These are phyloP conservation scores for Sinocyclocheilus anophthalmus DNA, from an alignment of 2,113 vertebrate species.

Conservation along the genomic window DNA sequence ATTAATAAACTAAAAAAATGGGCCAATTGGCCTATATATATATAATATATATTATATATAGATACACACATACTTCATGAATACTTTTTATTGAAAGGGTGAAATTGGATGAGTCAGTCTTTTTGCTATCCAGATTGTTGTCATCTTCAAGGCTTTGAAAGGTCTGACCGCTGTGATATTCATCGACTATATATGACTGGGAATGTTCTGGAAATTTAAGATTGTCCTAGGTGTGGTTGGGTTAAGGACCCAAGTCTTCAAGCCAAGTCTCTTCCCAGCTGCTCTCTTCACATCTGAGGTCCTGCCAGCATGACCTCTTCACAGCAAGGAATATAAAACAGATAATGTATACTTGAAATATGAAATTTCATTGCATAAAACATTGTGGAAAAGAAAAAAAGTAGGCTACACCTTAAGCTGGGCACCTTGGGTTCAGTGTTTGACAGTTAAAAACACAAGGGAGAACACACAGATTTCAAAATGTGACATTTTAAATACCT, in stretches of 20 bases:
- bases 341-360: slow-evolving; percentile 33
- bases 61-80: neutral
- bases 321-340: slow-evolving; percentile 51
- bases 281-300: slow-evolving; percentile 23
- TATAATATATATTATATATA: too few species aligned
- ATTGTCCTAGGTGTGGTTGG: slow-evolving; percentile 45
- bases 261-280: slow-evolving; percentile 40
- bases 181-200: slow-evolving; percentile 9
- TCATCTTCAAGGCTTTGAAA: neutral
- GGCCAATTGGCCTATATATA: too few species aligned
- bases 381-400: neutral
- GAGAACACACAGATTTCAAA: slow-evolving; percentile 44
- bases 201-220: slow-evolving; percentile 16
- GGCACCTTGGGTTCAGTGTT: neutral
- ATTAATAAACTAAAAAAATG: too few species aligned
- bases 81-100: neutral
- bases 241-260: slow-evolving; percentile 3
- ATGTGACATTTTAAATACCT: slow-evolving; percentile 58
- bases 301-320: neutral
- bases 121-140: neutral
- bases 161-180: neutral
- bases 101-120: neutral
- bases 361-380: slow-evolving; percentile 26
- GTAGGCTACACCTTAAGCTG: neutral
- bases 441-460: slow-evolving; percentile 32